phyloP scores from a whole-genome alignment of 2,113 vertebrate species.

The Psephotus haematonotus region DNA sequence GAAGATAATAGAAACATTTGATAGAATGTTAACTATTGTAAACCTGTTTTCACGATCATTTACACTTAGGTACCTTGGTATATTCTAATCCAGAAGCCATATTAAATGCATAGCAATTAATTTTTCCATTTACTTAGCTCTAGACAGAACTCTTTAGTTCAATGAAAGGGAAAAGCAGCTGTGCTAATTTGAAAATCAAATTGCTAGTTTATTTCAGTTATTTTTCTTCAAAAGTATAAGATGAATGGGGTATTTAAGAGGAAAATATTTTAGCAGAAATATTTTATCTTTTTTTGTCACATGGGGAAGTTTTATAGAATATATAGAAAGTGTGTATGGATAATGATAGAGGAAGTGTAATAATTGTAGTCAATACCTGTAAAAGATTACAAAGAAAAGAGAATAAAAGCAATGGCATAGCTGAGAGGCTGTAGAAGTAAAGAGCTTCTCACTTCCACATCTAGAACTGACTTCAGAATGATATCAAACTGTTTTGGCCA shows the following conservation, averaged over 20 bases:
- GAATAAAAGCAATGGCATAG: neutral
- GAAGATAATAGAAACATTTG: neutral
- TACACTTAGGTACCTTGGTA: neutral
- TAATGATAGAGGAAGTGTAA: neutral
- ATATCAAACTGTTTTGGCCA: neutral
- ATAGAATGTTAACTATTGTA: neutral
- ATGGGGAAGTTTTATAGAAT: fast-evolving
- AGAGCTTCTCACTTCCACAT: neutral
- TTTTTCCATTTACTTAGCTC: neutral
- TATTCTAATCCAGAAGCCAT: neutral
- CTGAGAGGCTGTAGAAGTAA: neutral
- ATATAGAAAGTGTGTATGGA: neutral
- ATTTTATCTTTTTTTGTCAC: neutral
- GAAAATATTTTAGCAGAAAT: neutral
- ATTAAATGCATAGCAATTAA: neutral
- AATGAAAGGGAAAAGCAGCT: neutral
- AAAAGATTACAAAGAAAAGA: neutral
- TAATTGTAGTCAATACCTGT: neutral
- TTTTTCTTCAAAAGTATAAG: neutral
- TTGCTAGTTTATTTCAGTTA: neutral
- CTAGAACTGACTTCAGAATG: neutral
- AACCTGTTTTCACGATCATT: neutral
- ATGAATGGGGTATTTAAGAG: neutral
- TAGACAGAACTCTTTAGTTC: neutral
- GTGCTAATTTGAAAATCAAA: neutral